Evolutionary conservation across 2,113 vertebrate genomes (phyloP).

Genomic region (Bagarius yarrelli): DNA sequence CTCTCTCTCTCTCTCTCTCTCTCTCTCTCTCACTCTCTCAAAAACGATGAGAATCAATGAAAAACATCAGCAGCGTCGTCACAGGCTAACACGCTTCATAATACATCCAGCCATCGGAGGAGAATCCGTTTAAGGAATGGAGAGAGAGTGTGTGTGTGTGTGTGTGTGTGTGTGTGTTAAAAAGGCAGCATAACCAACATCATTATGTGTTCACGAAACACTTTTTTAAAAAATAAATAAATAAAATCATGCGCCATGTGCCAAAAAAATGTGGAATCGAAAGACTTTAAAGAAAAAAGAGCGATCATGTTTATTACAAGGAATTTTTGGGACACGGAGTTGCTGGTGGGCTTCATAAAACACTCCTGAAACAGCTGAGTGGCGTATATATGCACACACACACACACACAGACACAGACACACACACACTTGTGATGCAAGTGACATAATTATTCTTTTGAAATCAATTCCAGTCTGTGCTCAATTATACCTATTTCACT

Average conservation of each 20-base stretch:
- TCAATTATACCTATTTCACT: not conserved
- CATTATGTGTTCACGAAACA: not conserved
- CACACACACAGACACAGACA: not conserved
- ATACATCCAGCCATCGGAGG: not conserved
- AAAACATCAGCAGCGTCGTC: constrained; percentile 3
- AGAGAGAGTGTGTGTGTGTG: too few species aligned
- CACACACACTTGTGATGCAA: constrained; percentile 8
- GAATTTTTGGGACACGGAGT: not conserved
- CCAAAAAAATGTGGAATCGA: not conserved
- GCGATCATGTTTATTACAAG: constrained; percentile 12
- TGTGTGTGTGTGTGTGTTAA: too few species aligned
- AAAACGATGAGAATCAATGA: not conserved
- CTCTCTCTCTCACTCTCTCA: not conserved
- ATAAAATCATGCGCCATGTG: not conserved
- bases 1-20: not conserved
- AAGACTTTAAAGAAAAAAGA: not conserved
- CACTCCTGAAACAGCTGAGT: not conserved
- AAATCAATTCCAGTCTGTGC: not conserved
- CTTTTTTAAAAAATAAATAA: not conserved
- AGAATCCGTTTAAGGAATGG: not conserved
- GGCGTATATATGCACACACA: too few species aligned
- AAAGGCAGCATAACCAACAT: too few species aligned
- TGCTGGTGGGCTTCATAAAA: not conserved
- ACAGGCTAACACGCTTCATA: not conserved
- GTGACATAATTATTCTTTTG: not conserved